A percentile compares a stretch with the other conserved stretches of the same genome.
phyloP scores from a whole-genome alignment of 2,888 invertebrate species.

The Geophilus truncorum region DNA sequence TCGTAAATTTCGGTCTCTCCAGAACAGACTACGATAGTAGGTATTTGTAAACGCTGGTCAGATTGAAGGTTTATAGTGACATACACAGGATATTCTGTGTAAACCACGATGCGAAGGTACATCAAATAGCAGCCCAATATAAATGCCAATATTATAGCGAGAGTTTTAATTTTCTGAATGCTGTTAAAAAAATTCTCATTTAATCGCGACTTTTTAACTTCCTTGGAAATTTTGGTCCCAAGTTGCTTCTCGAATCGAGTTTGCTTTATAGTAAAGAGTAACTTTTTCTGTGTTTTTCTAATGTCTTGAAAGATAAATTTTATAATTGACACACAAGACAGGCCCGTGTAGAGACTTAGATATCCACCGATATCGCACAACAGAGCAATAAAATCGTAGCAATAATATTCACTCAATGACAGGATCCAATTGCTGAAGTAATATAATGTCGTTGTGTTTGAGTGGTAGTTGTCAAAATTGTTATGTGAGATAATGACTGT shows the following conservation, averaged over 20 bases:
- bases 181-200: too few species aligned
- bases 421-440: not conserved
- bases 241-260: too few species aligned
- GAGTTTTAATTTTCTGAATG: not conserved
- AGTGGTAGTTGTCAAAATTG: not conserved
- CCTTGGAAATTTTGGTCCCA: too few species aligned
- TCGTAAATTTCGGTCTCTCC: too few species aligned
- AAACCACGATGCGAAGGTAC: not conserved
- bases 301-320: not conserved
- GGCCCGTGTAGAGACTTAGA: not conserved
- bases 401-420: not conserved
- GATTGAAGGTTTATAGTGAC: not conserved
- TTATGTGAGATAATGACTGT: not conserved
- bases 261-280: too few species aligned
- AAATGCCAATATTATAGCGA: not conserved
- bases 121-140: not conserved
- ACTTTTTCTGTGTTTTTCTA: not conserved
- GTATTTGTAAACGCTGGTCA: not conserved
- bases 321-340: not conserved
- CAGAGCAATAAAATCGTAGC: not conserved
- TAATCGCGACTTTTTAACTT: too few species aligned
- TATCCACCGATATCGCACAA: not conserved
- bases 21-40: not conserved
- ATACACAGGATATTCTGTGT: not conserved
- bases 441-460: not conserved